phyloP scores from a whole-genome alignment of 2,113 vertebrate genomes.

The Fregetta grallaria region DNA sequence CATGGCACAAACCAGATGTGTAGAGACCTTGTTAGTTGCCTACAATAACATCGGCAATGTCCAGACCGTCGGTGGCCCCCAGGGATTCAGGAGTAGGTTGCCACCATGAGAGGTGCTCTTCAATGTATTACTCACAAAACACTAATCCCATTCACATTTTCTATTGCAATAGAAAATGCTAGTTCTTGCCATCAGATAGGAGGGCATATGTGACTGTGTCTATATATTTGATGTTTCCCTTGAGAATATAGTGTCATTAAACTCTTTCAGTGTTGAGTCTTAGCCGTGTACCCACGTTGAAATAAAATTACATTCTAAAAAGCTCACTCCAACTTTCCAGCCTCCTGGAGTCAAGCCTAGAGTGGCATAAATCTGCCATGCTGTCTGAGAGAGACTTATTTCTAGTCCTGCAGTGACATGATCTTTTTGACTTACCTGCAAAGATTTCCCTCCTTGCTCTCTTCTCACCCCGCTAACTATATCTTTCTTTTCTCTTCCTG shows the following conservation, averaged over 20 bases:
- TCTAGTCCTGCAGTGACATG: background rate
- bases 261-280: background rate
- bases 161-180: background rate
- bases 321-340: slow-evolving; percentile 5
- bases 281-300: background rate
- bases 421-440: background rate
- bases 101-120: background rate
- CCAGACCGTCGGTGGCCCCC: background rate
- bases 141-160: background rate
- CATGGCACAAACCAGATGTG: background rate
- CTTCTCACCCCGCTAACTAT: accelerated
- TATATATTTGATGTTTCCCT: background rate
- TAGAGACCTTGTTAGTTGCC: background rate
- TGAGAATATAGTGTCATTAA: background rate
- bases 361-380: background rate
- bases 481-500: background rate
- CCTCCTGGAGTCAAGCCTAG: background rate
- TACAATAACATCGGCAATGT: accelerated
- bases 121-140: background rate
- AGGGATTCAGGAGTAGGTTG: background rate
- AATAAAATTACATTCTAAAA: background rate
- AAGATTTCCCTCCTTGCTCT: background rate
- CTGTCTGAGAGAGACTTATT: background rate
- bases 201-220: background rate
- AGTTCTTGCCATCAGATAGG: background rate